Percentiles rank a stretch among this genome's conserved stretches.
Evolutionary conservation across 1,140 invertebrate genomes (phyloP).

Genomic region (Eupeodes corollae): DNA sequence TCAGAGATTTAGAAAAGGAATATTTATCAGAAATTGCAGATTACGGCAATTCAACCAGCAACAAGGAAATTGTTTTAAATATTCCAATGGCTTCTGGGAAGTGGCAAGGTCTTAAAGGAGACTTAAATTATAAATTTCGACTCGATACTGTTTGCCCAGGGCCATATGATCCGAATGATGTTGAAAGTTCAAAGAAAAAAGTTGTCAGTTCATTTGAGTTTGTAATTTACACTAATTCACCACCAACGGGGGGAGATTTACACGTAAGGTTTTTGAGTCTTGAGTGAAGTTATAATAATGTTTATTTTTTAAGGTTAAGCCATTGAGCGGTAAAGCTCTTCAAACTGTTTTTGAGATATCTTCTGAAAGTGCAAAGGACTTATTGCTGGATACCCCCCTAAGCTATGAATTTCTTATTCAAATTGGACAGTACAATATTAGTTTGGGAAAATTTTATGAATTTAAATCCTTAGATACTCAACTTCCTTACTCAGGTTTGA

Average conservation of each 20-base stretch:
- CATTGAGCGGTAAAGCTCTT: neutral
- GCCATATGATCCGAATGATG: too few relatives aligned
- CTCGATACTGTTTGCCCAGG: neutral
- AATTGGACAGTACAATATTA: neutral
- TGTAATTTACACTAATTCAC: neutral
- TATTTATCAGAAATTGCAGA: neutral
- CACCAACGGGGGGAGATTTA: neutral
- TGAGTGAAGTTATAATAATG: too few relatives aligned
- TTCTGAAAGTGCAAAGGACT: neutral
- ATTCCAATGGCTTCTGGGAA: neutral
- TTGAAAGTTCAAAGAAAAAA: neutral
- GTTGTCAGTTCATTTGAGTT: neutral
- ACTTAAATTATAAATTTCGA: neutral
- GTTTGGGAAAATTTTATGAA: neutral
- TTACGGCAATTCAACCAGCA: neutral
- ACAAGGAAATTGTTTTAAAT: neutral
- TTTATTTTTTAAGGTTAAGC: neutral
- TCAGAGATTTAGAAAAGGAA: neutral
- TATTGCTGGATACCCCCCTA: neutral
- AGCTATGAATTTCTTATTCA: neutral
- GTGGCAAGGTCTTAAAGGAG: neutral
- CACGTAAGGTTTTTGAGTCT: neutral
- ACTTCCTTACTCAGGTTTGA: neutral
- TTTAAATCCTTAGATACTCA: neutral
- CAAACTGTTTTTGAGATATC: neutral